Evolutionary conservation across 1,140 invertebrate genomes (phyloP), one percentile per base, ranked within the genome.

Genomic region (Drosophila novamexicana): DNA sequence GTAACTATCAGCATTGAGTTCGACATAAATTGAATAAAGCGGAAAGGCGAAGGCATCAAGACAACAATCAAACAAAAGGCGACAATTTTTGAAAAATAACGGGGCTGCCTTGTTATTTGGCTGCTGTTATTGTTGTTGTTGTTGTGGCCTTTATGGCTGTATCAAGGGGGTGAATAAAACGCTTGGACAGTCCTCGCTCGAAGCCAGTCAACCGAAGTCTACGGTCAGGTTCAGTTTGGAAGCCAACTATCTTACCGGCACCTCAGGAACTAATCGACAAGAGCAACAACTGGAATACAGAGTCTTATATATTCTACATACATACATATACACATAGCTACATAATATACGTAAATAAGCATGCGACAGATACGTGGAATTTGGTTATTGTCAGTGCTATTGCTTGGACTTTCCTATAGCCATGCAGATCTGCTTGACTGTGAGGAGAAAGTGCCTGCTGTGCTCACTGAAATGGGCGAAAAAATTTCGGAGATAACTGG

Each of bases 361-460:
- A 83, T 83, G 80, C 74, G 50, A 32, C 14, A 45, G 7, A 6
- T 73, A 18, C 57, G 79, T 49, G 64, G 63, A 61, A 53, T 65
- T 8, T 29, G 75, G 3, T 4, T 77, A 1, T 14, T 84, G 16
- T n/a, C 64, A 1, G 36, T 75, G 18, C 62, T 85, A 4, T 29
- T 83, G 16, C 50, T 74, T 40, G 45, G 63, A 1, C 16, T 59
- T 1, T 37, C 68, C 6, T 8, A 10, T 4, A 63, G 50, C 6
- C 77, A 37, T 1, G 90, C 77, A 1, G 90, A 83, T 47, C 69
- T 91, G 29, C 62, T 91, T 12, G 85, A 91, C 18, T 91, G 90
- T 49, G 82, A 88, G 68, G 90, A 91, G 6, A 88, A 76, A 36
- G 39, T 83, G 18, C 69, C 90, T 6, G 59, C 42, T 0, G 65